Conservation (phyloP, 2,797 vertebrate species). For the Alcedo quadribrachys region DNA sequence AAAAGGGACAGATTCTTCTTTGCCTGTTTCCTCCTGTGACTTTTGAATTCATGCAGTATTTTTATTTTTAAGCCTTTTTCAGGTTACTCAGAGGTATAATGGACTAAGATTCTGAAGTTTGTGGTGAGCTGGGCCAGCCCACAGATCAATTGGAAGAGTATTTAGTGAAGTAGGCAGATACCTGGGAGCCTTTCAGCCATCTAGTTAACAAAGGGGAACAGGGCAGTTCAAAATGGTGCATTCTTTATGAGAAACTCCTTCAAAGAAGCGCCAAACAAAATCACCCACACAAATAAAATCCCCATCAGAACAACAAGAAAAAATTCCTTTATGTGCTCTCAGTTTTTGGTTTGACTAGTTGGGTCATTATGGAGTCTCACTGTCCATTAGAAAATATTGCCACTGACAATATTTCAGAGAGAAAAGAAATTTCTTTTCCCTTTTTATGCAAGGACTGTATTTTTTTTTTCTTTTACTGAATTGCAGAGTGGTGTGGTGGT, state of each 20-base stretch:
- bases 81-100: neutral
- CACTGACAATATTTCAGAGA: neutral
- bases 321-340: neutral
- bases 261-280: neutral
- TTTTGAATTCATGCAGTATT: neutral
- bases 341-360: neutral
- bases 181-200: neutral
- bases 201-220: neutral
- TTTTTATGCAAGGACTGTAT: neutral
- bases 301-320: neutral
- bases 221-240: neutral
- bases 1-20: conserved; percentile 47
- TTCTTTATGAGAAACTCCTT: neutral
- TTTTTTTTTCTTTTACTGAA: neutral
- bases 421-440: neutral
- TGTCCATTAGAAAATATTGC: neutral
- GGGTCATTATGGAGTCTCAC: neutral
- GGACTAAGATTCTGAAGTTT: neutral
- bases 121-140: neutral
- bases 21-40: neutral
- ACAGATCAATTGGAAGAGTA: neutral
- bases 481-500: neutral
- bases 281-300: no score
- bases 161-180: neutral
- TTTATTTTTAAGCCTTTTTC: conserved; percentile 29